A percentile compares a stretch with the other conserved stretches of the same genome.
phyloP scores from a whole-genome alignment of 2,888 invertebrate species.

The Agriopis aurantiaria region DNA sequence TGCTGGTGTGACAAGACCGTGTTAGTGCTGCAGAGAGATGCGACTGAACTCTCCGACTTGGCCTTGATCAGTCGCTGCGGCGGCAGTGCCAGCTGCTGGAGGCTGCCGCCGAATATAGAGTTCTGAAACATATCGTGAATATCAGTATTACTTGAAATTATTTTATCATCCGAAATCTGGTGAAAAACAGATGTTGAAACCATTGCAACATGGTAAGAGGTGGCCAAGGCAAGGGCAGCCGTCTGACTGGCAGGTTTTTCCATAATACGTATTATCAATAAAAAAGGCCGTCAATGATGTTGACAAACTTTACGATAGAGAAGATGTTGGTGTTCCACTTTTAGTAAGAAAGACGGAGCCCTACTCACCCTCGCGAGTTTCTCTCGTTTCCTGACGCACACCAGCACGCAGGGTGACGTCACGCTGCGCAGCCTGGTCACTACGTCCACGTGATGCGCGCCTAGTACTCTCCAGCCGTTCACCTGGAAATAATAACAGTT shows the following conservation, averaged over 20 bases:
- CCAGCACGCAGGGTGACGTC: conserved; percentile 92
- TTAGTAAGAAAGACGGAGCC: too few relatives aligned
- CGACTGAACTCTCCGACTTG: conserved; percentile 95
- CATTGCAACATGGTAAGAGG: too few relatives aligned
- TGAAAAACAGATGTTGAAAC: too few relatives aligned
- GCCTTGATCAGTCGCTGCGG: conserved; percentile 93
- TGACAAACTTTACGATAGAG: too few relatives aligned
- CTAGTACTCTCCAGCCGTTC: conserved; percentile 93
- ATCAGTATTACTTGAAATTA: background rate
- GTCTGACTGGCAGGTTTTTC: too few relatives aligned
- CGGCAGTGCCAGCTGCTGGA: conserved; percentile 90
- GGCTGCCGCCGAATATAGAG: conserved; percentile 87
- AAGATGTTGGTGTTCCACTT: too few relatives aligned
- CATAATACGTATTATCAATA: too few relatives aligned
- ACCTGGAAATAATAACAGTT: conserved; percentile 85
- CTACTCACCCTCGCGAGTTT: conserved; percentile 39
- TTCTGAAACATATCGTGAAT: conserved; percentile 54
- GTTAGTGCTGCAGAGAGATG: conserved; percentile 83
- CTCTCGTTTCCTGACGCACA: conserved; percentile 88
- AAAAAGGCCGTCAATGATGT: too few relatives aligned
- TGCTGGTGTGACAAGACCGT: conserved; percentile 78
- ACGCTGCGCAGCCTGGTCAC: conserved; percentile 94
- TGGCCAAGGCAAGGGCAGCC: too few relatives aligned
- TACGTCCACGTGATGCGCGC: conserved; percentile 96
- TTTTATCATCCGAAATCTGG: background rate